Evolutionary conservation across 2,888 invertebrate genomes (phyloP).

Genomic region (Polia nebulosa): DNA sequence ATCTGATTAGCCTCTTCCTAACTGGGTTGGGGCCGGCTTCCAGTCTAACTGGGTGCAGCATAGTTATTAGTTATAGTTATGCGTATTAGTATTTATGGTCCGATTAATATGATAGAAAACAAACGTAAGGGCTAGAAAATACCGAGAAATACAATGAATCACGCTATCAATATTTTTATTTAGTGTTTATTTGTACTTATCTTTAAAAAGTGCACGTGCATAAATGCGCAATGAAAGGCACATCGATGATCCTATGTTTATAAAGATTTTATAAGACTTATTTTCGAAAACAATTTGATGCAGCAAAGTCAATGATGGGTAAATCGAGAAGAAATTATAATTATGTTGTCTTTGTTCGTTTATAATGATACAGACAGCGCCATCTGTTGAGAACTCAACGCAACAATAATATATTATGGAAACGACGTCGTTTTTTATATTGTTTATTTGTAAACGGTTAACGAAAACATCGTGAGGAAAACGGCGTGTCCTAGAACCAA

Average conservation of each 20-base stretch:
- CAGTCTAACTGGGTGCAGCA: not conserved
- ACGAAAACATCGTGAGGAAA: too few relatives aligned
- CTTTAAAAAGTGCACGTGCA: constrained; percentile 1
- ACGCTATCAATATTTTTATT: too few relatives aligned
- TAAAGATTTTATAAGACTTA: not conserved
- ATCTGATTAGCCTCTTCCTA: not conserved
- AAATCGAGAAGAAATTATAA: not conserved
- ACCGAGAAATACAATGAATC: not conserved
- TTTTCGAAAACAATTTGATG: not conserved
- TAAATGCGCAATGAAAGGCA: not conserved
- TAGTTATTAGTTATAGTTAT: too few relatives aligned
- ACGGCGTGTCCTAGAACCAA: too few relatives aligned
- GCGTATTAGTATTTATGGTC: too few relatives aligned
- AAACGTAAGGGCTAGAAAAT: not conserved
- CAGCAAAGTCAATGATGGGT: not conserved
- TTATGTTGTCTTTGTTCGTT: not conserved
- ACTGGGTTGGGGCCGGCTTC: not conserved
- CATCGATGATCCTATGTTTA: constrained; percentile 10
- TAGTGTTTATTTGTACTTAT: not conserved
- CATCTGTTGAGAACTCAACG: constrained; percentile 24
- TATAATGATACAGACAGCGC: constrained; percentile 11
- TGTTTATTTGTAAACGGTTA: too few relatives aligned
- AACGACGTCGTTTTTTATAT: not conserved
- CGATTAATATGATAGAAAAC: not conserved
- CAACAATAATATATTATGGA: not conserved